Conservation (phyloP, 2,797 vertebrate species). For the Carduelis carduelis region DNA sequence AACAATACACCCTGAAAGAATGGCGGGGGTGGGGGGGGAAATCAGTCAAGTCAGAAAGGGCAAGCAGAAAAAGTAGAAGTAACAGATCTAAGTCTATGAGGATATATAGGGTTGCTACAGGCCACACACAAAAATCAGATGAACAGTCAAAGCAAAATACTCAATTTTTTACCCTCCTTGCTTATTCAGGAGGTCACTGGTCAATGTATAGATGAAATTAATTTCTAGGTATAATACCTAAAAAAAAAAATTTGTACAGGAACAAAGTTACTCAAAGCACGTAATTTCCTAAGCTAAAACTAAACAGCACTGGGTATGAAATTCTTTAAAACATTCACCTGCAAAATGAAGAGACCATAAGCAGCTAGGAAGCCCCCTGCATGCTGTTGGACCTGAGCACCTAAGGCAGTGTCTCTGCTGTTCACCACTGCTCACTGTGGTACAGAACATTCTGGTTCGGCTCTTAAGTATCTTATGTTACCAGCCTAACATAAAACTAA, state of each 20-base stretch:
- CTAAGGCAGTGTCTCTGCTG: neutral
- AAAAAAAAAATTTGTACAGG: neutral
- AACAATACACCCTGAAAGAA: slow-evolving; percentile 1
- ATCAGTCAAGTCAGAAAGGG: neutral
- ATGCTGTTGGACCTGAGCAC: accelerated
- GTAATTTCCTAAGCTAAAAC: neutral
- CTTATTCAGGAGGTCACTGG: neutral
- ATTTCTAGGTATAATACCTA: neutral
- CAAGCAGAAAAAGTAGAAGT: slow-evolving; percentile 5
- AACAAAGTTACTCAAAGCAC: neutral
- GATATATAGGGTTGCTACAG: neutral
- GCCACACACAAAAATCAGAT: neutral
- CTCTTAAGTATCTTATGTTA: neutral
- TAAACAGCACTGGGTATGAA: neutral
- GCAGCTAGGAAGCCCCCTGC: neutral
- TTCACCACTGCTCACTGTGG: accelerated
- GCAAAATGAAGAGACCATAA: neutral
- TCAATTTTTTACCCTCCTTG: neutral
- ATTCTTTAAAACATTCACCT: neutral
- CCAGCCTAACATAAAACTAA: neutral
- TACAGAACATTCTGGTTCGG: neutral
- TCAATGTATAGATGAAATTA: neutral
- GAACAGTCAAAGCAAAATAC: neutral
- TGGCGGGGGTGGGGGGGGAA: neutral
- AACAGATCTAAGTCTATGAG: slow-evolving; percentile 17